phyloP scores from a whole-genome alignment of 2,888 invertebrate genomes.

The Perithous albicinctus region DNA sequence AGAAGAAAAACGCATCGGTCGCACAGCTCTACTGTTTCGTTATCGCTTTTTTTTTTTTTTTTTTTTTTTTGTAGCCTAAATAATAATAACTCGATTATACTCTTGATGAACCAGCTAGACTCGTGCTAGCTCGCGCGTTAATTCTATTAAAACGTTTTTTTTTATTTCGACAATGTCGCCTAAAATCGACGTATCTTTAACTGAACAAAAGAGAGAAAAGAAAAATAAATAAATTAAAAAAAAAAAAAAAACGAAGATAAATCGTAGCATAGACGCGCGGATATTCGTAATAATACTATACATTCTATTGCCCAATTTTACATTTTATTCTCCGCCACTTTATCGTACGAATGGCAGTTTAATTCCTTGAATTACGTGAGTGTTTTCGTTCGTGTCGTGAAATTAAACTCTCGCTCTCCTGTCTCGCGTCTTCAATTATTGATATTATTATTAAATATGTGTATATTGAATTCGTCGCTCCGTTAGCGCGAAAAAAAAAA shows the following conservation, averaged over 20 bases:
- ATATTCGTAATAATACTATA: slow-evolving; percentile 60
- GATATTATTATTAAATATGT: neutral
- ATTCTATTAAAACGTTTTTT: slow-evolving; percentile 50
- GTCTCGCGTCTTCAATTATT: neutral
- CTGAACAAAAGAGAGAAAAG: slow-evolving; percentile 8
- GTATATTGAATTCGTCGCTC: neutral
- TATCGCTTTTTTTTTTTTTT: slow-evolving; percentile 37
- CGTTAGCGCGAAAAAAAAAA: no score
- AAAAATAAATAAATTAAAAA: slow-evolving; percentile 17
- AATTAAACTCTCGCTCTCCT: slow-evolving; percentile 60
- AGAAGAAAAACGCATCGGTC: slow-evolving; percentile 30
- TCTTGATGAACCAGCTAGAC: slow-evolving; percentile 38
- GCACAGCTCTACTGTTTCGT: slow-evolving; percentile 36
- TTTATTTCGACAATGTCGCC: slow-evolving; percentile 41
- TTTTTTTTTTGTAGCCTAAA: slow-evolving; percentile 52
- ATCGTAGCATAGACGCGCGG: slow-evolving; percentile 53
- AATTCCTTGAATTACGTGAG: slow-evolving; percentile 65
- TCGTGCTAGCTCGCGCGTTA: slow-evolving; percentile 46
- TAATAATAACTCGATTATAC: slow-evolving; percentile 38
- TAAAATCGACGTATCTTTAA: slow-evolving; percentile 36
- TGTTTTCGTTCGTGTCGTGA: slow-evolving; percentile 50
- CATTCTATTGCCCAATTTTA: slow-evolving; percentile 68
- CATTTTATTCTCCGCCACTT: slow-evolving; percentile 66
- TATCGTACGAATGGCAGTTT: slow-evolving; percentile 72
- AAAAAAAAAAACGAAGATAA: slow-evolving; percentile 1